Conservation (phyloP, 2,888 invertebrate species). For the Prenolepis imparis region DNA sequence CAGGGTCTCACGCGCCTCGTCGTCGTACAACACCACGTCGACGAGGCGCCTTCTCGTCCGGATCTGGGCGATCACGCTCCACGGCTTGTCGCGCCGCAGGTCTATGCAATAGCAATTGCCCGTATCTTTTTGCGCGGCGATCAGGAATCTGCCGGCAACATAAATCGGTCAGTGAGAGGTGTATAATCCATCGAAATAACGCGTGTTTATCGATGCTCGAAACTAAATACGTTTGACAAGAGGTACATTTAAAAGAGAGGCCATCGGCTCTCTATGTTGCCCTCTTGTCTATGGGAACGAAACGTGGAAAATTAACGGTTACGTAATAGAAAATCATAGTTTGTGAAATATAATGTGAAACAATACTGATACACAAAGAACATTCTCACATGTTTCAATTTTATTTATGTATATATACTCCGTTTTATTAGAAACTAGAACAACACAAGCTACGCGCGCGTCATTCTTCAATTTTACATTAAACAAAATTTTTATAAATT, state of each 20-base stretch:
- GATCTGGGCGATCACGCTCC: slow-evolving; percentile 70
- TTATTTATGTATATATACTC: not conserved
- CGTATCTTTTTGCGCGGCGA: slow-evolving; percentile 72
- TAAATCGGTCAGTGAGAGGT: slow-evolving; percentile 29
- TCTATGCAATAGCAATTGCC: slow-evolving; percentile 79
- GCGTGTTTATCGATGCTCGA: not conserved
- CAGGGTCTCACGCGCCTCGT: slow-evolving; percentile 48
- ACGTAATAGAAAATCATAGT: not conserved
- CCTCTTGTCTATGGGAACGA: not conserved
- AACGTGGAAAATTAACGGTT: slow-evolving; percentile 22
- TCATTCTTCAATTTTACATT: no score
- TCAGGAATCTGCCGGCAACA: slow-evolving; percentile 67
- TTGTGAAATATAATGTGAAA: slow-evolving; percentile 4
- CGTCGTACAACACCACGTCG: slow-evolving; percentile 77
- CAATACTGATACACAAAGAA: not conserved
- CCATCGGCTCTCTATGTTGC: not conserved
- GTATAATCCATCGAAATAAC: slow-evolving; percentile 15
- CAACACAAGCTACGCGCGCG: no score
- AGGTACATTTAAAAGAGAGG: not conserved
- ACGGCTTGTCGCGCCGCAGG: slow-evolving; percentile 61
- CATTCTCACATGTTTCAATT: slow-evolving; percentile 2
- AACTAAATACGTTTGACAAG: not conserved
- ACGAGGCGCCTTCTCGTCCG: slow-evolving; percentile 63
- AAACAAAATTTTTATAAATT: no score
- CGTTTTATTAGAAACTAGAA: not conserved